Conservation (phyloP, 2,113 vertebrate species). For the Tachysurus fulvidraco region DNA sequence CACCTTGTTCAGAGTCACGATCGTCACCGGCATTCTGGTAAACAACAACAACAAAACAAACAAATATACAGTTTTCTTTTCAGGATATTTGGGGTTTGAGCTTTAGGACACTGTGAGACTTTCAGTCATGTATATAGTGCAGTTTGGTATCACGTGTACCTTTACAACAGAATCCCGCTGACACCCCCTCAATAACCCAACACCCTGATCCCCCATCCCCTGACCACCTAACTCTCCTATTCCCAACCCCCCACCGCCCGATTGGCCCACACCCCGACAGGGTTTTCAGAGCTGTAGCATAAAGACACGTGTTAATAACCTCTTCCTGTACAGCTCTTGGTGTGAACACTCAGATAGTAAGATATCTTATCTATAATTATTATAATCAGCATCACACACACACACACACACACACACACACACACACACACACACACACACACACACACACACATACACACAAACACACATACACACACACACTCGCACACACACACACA, state of each 20-base stretch:
- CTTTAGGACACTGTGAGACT: not conserved
- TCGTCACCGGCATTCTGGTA: constrained; percentile 68
- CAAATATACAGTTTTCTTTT: not conserved
- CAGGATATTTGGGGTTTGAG: not conserved
- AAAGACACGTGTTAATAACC: not conserved
- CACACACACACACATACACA: too few species aligned
- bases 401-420: too few species aligned
- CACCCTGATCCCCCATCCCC: too few species aligned
- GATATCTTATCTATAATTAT: not conserved
- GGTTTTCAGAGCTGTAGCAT: not conserved
- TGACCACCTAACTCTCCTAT: not conserved
- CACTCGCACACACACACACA: too few species aligned
- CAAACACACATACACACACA: too few species aligned
- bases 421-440: not conserved
- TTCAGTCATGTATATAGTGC: not conserved
- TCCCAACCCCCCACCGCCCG: not conserved
- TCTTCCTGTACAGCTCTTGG: not conserved
- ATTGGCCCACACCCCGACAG: not conserved
- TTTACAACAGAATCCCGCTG: too few species aligned
- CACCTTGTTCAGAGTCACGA: constrained; percentile 68
- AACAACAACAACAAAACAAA: not conserved
- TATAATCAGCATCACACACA: not conserved
- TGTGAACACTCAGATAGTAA: not conserved
- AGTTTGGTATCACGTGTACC: too few species aligned
- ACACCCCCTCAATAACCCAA: too few species aligned